Evolutionary conservation across 2,888 invertebrate species (phyloP).

Genomic region (Galeopsomyia nigrocyanea): DNA sequence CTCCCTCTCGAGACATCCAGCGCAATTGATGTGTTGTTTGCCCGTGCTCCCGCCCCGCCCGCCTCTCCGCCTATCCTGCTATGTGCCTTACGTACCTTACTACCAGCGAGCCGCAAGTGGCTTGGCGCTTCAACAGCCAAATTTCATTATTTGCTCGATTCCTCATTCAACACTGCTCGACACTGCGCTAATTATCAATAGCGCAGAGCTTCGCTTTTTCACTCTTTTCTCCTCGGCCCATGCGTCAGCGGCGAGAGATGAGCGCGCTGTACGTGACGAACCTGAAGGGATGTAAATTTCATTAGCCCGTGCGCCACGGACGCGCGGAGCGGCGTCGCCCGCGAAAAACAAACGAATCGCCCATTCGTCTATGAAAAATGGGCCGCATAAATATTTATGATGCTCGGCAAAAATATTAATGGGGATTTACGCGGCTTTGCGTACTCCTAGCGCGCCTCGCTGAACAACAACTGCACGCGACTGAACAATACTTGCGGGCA

Average conservation of each 20-base stretch:
- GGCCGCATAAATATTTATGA: conserved; percentile 61
- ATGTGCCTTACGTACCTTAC: no score
- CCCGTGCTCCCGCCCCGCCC: conserved; percentile 31
- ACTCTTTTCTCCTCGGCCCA: no score
- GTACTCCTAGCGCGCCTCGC: conserved; percentile 28
- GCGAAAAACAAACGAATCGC: conserved; percentile 43
- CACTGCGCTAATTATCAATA: conserved; percentile 22
- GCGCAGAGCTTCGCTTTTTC: background rate
- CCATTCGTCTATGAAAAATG: conserved; percentile 59
- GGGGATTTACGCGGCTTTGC: conserved; percentile 56
- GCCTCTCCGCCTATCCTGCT: background rate
- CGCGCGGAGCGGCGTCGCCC: background rate
- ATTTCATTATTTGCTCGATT: conserved; percentile 29
- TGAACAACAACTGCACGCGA: no score
- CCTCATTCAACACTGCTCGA: no score
- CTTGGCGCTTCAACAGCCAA: conserved; percentile 32
- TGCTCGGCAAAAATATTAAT: conserved; percentile 61
- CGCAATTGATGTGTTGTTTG: conserved; percentile 44
- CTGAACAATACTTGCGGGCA: no score
- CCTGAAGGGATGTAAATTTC: conserved; percentile 51
- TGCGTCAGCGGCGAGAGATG: background rate
- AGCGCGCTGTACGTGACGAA: conserved; percentile 37
- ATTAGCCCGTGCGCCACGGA: conserved; percentile 45
- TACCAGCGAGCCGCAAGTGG: no score
- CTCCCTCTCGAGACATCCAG: conserved; percentile 35